Percentiles rank a stretch among this genome's conserved stretches.
phyloP scores from a whole-genome alignment of 2,888 invertebrate species.

The Lepidocyrtoides sp. region DNA sequence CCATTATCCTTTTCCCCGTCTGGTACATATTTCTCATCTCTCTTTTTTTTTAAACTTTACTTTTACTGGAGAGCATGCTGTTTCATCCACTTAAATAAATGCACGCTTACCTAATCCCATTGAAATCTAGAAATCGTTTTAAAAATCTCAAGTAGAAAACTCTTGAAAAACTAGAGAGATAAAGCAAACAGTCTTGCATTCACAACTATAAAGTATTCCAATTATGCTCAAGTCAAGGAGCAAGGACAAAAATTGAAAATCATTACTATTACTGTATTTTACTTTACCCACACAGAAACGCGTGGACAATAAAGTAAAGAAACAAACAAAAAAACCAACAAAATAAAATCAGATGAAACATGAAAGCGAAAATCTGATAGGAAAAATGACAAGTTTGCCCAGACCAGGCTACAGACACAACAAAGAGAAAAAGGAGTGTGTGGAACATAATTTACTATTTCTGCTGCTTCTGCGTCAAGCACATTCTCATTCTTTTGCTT shows the following conservation, averaged over 20 bases:
- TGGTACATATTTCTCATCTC: background rate
- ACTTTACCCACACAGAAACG: background rate
- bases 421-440: constrained; percentile 30
- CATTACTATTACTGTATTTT: background rate
- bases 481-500: background rate
- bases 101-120: constrained; percentile 44
- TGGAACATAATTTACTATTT: constrained; percentile 1
- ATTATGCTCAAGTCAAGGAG: constrained; percentile 61
- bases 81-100: constrained; percentile 65
- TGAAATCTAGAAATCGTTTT: constrained; percentile 56
- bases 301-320: background rate
- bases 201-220: background rate
- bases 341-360: constrained; percentile 50
- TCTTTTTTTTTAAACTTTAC: background rate
- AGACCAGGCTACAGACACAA: background rate
- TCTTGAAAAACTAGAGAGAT: background rate
- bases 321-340: background rate
- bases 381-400: background rate
- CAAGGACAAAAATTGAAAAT: constrained; percentile 60
- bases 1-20: no score
- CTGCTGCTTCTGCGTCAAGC: background rate
- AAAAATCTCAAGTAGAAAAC: constrained; percentile 27
- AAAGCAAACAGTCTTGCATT: background rate
- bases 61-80: constrained; percentile 57
- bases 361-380: background rate